Evolutionary conservation across 2,888 invertebrate genomes (phyloP), one percentile per base, ranked within the genome.

Genomic region (Nomada lathburiana): DNA sequence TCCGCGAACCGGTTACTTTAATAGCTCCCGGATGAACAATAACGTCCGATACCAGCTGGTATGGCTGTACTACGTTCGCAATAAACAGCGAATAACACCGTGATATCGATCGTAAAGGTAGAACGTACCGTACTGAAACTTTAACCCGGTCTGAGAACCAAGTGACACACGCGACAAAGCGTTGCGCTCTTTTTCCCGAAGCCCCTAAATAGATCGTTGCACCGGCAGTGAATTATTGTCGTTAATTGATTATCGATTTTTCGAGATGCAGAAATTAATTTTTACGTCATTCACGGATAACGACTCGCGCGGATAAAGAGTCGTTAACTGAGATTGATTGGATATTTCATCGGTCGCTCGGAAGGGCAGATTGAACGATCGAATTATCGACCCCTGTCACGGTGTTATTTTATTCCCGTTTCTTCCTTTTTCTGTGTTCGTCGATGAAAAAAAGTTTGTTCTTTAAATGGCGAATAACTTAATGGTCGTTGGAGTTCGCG

Each of bases 11-110:
- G 26, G 82, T 52, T 77, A 53, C 68, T 74, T 70, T 78, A 80
- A 84, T 73, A 73, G 73, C 60, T 63, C 73, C 72, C 74, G 52
- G 53, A 73, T 70, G 76, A 53, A 60, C 67, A 68, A 77, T 82
- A 82, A 73, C 50, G 77, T 71, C 70, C 59, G 63, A 42, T 47
- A 42, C 60, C 23, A 69, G 57, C 47, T 44, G 2, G 55, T 53
- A 71, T 65, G 74, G 76, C 62, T 74, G 53, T 60, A 44, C 53
- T 62, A 55, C 42, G 52, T 42, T 47, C 13, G 52, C 53, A 78
- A 71, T 86, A 80, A 75, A 84, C 74, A 59, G 71, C 63, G 18
- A 18, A 42, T 81, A 79, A 75, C 77, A 59, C 72, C 74, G 65
- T 65, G 68, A 64, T 68, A 36, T 50, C 36, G 62, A 60, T 59